Base-by-base conservation (phyloP, 2,888 invertebrate species). In the Pandemis corylana region DNA sequence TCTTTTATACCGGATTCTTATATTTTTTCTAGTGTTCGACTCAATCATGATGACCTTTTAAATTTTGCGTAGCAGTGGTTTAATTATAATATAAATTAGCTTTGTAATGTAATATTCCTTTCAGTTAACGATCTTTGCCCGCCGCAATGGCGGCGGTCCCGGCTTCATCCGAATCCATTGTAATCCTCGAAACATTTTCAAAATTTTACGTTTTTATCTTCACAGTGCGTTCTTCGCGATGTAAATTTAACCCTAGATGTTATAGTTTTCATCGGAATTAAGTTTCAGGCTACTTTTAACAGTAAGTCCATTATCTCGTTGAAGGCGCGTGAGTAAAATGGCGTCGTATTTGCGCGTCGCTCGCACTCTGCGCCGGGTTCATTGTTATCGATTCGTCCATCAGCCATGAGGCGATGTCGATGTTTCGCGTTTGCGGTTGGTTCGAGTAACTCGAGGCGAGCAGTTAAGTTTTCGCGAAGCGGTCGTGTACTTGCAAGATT, bases 241-340 rank as follows among this genome's bases (percentile, higher is more conserved):
- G 80, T 82, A 86, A 88, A 87, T 85, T 84, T 83, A 86, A 80
- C 85, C 79, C 76, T 84, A 83, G 83, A 87, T 84, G 85, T 90
- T 78, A 83, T 93, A 93, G 93, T 93, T 93, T 91, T 89, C 85
- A 90, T 91, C 92, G 89, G 90, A 89, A 90, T 89, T 82, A 81
- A 87, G 84, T 87, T 89, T 85, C 89, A 88, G 90, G 87, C 85
- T 84, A 86, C 83, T 82, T 85, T 86, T 84, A 79, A 78, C 84
- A 87, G 89, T 87, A 86, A 89, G 78, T 87, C 85, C 85, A 85
- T 84, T 83, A 87, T 85, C 85, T 83, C 82, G 71, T 59, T 59
- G 85, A 90, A 85, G 93, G 90, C 93, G 93, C 92, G 90, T 87
- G 90, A 92, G 89, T 91, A 94, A 94, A 94, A 94, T 94, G 94